Conservation (phyloP, 1,140 invertebrate genomes). For the Mya arenaria region DNA sequence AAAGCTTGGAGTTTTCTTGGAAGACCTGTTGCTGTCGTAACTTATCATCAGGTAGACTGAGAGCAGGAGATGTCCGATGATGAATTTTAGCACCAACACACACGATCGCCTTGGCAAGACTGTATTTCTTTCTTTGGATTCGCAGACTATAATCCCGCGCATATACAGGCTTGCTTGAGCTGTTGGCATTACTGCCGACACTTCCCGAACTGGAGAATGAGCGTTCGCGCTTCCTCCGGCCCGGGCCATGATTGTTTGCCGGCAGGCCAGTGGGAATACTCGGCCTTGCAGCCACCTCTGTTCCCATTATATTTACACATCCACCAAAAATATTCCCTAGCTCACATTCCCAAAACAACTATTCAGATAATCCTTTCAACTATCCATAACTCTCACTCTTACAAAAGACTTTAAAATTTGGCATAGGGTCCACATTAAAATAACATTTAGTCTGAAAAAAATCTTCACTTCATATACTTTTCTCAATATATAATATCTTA, state of each 20-base stretch:
- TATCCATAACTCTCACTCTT: neutral
- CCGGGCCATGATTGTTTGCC: slow-evolving; percentile 19
- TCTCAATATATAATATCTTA: too few species aligned
- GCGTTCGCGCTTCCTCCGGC: neutral
- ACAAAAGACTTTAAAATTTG: neutral
- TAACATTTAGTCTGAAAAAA: too few species aligned
- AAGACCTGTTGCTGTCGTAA: neutral
- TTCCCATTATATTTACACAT: slow-evolving; percentile 44
- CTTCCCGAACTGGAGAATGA: slow-evolving; percentile 39
- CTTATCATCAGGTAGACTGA: neutral
- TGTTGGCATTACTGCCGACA: neutral
- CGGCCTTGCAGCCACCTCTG: slow-evolving; percentile 53
- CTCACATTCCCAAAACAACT: too few species aligned
- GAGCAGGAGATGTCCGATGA: slow-evolving; percentile 31
- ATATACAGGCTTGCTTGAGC: slow-evolving; percentile 8
- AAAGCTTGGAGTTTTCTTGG: neutral
- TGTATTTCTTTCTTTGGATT: slow-evolving; percentile 50
- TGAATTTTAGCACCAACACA: slow-evolving; percentile 57
- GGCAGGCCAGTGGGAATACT: slow-evolving; percentile 37
- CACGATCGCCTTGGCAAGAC: slow-evolving; percentile 46
- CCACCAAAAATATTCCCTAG: too few species aligned
- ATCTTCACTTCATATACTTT: too few species aligned
- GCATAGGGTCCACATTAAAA: too few species aligned
- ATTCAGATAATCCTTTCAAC: too few species aligned
- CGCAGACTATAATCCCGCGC: slow-evolving; percentile 39